These are phyloP conservation scores for Alcedo quadribrachys DNA, from an alignment of 2,797 vertebrate genomes.

Conservation along the genomic window DNA sequence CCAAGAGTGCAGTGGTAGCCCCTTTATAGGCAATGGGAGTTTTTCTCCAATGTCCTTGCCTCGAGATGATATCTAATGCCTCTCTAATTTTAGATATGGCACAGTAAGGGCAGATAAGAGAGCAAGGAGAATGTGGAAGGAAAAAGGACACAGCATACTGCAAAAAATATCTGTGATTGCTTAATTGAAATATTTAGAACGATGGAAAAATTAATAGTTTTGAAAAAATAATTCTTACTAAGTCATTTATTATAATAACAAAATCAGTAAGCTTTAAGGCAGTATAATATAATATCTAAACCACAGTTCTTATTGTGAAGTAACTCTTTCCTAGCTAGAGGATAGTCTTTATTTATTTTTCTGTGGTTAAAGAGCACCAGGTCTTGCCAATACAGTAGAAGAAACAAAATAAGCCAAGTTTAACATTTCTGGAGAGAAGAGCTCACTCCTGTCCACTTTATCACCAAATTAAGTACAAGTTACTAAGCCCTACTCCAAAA, in stretches of 20 bases:
- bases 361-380: background rate
- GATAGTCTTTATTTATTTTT: background rate
- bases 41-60: background rate
- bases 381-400: background rate
- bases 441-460: background rate
- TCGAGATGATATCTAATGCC: background rate
- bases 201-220: background rate
- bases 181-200: background rate
- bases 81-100: slow-evolving; percentile 46
- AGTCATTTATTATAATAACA: background rate
- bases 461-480: background rate
- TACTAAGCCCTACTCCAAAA: background rate
- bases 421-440: background rate
- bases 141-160: background rate
- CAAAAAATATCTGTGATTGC: background rate
- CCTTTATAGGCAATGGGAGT: background rate
- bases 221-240: background rate
- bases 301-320: background rate
- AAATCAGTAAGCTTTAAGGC: background rate
- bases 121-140: background rate
- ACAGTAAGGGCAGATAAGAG: background rate
- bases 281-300: background rate
- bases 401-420: background rate
- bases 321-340: background rate
- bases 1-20: background rate